Percentiles rank a stretch among this genome's conserved stretches.
These are phyloP conservation scores for Drosophila longiperda DNA, from an alignment of 2,888 invertebrate species.

Conservation along the genomic window DNA sequence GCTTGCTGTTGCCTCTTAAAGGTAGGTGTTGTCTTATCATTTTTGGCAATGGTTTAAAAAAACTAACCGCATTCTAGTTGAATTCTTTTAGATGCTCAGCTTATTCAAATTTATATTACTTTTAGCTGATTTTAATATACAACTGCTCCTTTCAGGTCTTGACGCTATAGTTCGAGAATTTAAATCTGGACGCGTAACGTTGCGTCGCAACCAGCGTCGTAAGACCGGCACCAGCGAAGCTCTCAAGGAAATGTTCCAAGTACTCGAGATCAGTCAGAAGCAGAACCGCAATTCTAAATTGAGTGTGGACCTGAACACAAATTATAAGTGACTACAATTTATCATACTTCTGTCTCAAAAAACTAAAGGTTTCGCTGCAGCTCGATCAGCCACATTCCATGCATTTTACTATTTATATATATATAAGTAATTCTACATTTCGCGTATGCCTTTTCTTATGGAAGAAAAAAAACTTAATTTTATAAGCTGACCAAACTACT, in stretches of 20 bases:
- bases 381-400: slow-evolving; percentile 68
- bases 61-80: slow-evolving; percentile 64
- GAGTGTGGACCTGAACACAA: slow-evolving; percentile 79
- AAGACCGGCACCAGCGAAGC: slow-evolving; percentile 84
- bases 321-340: slow-evolving; percentile 21
- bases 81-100: slow-evolving; percentile 23
- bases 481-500: slow-evolving; percentile 2
- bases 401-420: slow-evolving; percentile 61
- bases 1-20: slow-evolving; percentile 29
- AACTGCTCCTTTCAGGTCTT: slow-evolving; percentile 78
- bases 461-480: slow-evolving; percentile 12
- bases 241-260: slow-evolving; percentile 85
- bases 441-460: slow-evolving; percentile 33
- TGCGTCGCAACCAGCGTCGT: slow-evolving; percentile 83
- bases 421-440: slow-evolving; percentile 22
- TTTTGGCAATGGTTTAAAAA: slow-evolving; percentile 18
- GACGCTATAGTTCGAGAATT: slow-evolving; percentile 85
- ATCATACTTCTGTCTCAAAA: slow-evolving; percentile 60
- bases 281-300: slow-evolving; percentile 84
- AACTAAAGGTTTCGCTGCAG: slow-evolving; percentile 41
- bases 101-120: background rate
- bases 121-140: slow-evolving; percentile 3
- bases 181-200: slow-evolving; percentile 84
- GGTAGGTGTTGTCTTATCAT: slow-evolving; percentile 47
- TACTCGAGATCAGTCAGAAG: slow-evolving; percentile 84